Base-by-base conservation (phyloP, 2,888 invertebrate species). In the Leucophenga montana region DNA sequence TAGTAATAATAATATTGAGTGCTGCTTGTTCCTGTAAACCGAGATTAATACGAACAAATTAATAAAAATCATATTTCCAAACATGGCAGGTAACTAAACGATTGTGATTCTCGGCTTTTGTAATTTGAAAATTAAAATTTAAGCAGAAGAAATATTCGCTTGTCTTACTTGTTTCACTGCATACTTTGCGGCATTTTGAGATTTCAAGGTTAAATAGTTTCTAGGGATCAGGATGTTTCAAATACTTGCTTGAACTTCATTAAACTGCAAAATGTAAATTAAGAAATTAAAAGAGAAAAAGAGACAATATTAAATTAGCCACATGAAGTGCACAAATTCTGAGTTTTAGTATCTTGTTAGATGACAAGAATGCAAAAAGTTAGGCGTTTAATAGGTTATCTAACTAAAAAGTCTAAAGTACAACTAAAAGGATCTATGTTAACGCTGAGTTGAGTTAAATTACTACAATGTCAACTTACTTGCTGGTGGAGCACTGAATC, bases 401-500 rank as follows among this genome's bases (percentile, higher is more conserved):
- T 75, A 70, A 50, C 27, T 33, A 39, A 3, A 33, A 50, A 50
- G 31, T n/a, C 14, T 57, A 5, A 8, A 16, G n/a, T 57, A 27
- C 14, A 22, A 31, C 57, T 27, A n/a, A 11, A 44, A 48, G 59
- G 16, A 59, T 59, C 27, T 59, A 5, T 16, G 4, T 22, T 27
- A 6, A 61, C n/a, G n/a, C n/a, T 22, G 53, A 20, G 3, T 46
- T 6, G 13, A 11, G 13, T 71, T 20, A 68, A n/a, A 65, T 14
- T 64, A 57, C 54, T 4, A 8, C 50, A 71, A 61, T 39, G 39
- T 11, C 39, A 71, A 86, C 87, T 88, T 79, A 89, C 89, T 88
- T 85, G 87, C 82, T 66, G 88, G 86, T 14, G 85, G 86, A 76
- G 86, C 78, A 69, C 86, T 84, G 66, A 88, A 88, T 67, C 89